Evolutionary conservation across 2,888 invertebrate species (phyloP), one percentile per base, ranked within the genome.

Genomic region (Nomada ferruginata): DNA sequence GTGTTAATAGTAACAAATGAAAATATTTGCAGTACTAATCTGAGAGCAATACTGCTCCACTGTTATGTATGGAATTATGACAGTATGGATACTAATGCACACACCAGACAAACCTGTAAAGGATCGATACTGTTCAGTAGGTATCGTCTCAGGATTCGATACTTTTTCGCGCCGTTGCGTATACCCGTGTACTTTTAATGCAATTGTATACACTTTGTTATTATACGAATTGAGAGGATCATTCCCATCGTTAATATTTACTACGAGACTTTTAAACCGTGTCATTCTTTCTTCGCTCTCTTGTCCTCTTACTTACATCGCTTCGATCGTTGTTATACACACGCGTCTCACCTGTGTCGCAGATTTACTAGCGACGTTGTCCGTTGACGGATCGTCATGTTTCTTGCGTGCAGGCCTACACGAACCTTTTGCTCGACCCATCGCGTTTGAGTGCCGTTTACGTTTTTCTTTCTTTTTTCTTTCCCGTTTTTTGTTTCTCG

Each of bases 351-450:
- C 64, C 64, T 66, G 44, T 71, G 63, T 70, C 69, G 65, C 53
- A 36, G 36, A 70, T 69, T 69, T 47, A 59, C 20, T 26, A 59
- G 52, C 47, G 50, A 23, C 36, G 65, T 71, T 65, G 18, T 29
- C 50, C 61, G 63, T 52, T 68, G 68, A 64, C 74, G 60, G 44
- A 79, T 59, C 53, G 29, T 73, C 53, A 36, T 66, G 68, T 61
- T 55, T 50, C 55, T 55, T 73, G 20, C 60, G 69, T 70, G 50
- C 65, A 50, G 53, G 60, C 69, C 55, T 77, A 69, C 64, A 59
- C 64, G 10, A 36, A 36, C 36, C 36, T 36, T 44, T 42, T 42
- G 26, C 47, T 13, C 69, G 60, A 52, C 15, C 36, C 60, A 69
- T 68, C 59, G 68, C 57, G 50, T 36, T 36, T n/a, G 53, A 71